Base-by-base conservation (phyloP, 2,797 vertebrate genomes). In the Falco peregrinus region DNA sequence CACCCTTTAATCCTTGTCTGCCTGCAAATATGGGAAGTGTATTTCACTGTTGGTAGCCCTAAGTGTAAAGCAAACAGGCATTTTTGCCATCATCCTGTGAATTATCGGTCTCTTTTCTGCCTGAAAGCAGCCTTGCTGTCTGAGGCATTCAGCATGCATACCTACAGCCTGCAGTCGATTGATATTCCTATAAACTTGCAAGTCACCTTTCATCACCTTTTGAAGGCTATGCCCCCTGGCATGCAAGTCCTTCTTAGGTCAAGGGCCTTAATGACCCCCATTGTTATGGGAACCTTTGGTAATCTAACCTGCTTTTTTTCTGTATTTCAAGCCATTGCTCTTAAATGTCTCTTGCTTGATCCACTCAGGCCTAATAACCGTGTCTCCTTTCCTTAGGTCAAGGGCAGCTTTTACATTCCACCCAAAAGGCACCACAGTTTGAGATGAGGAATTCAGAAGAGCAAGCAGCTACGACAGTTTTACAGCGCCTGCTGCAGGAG, bases 401-500 rank as follows among this genome's bases (percentile, higher is more conserved):
- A 97, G 97, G 98, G 97, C 97, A 97, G 96, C 96, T 98, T 98
- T 98, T 95, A 95, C 97, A 97, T 98, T 98, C 98, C 97, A 96
- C 96, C 97, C 97, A 96, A 95, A 97, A 98, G 97, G 98, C 97
- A 97, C 97, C 97, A 75, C 98, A 98, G 96, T 97, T 98, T 98
- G 99, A 99, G 97, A 99, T 99, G 99, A 99, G 99, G 98, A 98
- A 98, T 69, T 98, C 99, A 94, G 98, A 99, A 33, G 99, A 99
- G 82, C 99, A 99, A 95, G 98, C 99, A 54, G 98, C 98, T 98
- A 99, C 98, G 18, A 99, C 98, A 45, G 99, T 99, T 90, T 98
- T 99, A 93, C 99, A 99, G 96, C 99, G 99, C 93, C 98, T 99
- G 97, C 98, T 99, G 95, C 99, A 99, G 98, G 99, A 99, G 98